Conservation (phyloP, 1,140 invertebrate species). For the Bradynema listronoti region DNA sequence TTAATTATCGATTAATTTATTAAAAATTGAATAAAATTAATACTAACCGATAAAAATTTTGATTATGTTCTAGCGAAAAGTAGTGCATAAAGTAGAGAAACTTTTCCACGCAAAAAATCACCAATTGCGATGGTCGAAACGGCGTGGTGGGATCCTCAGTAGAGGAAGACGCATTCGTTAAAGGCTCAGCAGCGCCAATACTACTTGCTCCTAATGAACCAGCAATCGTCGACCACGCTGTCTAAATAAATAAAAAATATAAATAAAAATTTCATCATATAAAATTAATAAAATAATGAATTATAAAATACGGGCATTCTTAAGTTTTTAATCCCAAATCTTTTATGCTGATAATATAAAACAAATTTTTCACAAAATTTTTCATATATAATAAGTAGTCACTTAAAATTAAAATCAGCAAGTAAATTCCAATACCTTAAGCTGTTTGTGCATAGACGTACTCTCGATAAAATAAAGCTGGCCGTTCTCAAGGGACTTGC, state of each 20-base stretch:
- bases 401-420: no score
- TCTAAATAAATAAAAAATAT: background rate
- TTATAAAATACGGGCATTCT: background rate
- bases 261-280: background rate
- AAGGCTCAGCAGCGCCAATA: slow-evolving; percentile 1
- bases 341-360: no score
- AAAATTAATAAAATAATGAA: background rate
- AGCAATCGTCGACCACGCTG: background rate
- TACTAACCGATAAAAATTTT: no score
- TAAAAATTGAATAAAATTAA: no score
- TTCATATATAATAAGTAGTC: no score
- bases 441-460: no score
- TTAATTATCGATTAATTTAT: no score
- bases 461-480: no score
- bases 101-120: slow-evolving; percentile 58
- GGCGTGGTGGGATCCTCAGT: background rate
- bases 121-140: slow-evolving; percentile 49
- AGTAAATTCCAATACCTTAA: no score
- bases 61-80: slow-evolving; percentile 18
- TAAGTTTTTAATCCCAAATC: no score
- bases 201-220: background rate
- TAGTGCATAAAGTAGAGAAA: slow-evolving; percentile 60
- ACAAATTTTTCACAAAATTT: no score
- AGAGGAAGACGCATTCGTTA: background rate
- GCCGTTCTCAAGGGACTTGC: no score